A percentile compares a stretch with the other conserved stretches of the same genome.
Conservation (phyloP, 2,888 invertebrate genomes). For the Sthenelais limicola region DNA sequence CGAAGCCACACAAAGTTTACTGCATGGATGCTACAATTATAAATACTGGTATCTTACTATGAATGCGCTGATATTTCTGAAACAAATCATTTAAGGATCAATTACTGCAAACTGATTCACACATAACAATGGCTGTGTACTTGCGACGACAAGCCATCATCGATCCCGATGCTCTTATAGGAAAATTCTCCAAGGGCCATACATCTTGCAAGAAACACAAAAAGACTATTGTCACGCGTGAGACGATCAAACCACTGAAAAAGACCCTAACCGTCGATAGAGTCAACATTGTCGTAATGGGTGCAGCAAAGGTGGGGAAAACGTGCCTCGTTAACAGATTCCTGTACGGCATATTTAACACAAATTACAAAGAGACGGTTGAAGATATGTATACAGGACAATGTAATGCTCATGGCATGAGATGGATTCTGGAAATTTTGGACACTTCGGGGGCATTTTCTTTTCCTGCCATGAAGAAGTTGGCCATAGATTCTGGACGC, state of each 20-base stretch:
- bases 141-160: constrained; percentile 17
- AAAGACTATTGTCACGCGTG: no score
- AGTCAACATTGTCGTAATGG: constrained; percentile 65
- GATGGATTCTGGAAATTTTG: constrained; percentile 63
- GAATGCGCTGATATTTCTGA: no score
- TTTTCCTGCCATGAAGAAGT: constrained; percentile 71
- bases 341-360: constrained; percentile 63
- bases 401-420: constrained; percentile 61
- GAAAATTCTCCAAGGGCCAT: background rate
- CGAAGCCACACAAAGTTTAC: no score
- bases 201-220: background rate
- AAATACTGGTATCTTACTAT: no score
- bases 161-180: background rate
- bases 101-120: no score
- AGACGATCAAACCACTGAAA: background rate
- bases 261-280: background rate
- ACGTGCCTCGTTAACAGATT: constrained; percentile 68
- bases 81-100: no score
- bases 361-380: constrained; percentile 68
- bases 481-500: constrained; percentile 67
- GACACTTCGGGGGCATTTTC: constrained; percentile 69
- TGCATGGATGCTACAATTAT: no score
- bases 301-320: constrained; percentile 68
- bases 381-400: constrained; percentile 70
- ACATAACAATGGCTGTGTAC: constrained; percentile 5